A percentile compares a stretch with the other conserved stretches of the same genome.
phyloP scores from a whole-genome alignment of 2,888 invertebrate genomes.

The Pseudococcus viburni region DNA sequence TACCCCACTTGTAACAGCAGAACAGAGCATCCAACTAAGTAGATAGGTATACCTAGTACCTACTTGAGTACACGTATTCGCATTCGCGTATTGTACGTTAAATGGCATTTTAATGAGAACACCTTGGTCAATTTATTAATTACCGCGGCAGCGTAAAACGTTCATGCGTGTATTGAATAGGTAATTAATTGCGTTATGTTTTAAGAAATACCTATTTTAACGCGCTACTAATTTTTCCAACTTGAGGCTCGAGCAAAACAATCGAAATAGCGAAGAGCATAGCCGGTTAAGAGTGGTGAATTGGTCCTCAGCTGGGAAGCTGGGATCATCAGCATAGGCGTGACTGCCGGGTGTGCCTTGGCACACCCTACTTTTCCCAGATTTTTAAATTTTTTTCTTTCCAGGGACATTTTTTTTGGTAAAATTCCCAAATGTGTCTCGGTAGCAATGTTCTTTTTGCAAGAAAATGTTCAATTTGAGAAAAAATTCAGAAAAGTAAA shows the following conservation, averaged over 20 bases:
- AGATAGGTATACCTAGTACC: neutral
- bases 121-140: slow-evolving; percentile 36
- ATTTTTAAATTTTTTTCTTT: no score
- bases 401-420: no score
- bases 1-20: neutral
- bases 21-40: neutral
- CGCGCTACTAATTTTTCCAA: neutral
- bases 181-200: slow-evolving; percentile 11
- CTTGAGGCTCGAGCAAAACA: neutral
- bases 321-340: no score
- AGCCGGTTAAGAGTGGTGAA: no score
- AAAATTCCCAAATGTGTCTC: no score
- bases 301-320: no score
- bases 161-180: slow-evolving; percentile 6
- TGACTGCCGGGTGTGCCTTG: no score
- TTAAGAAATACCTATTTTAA: slow-evolving; percentile 2
- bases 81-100: neutral
- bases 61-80: neutral
- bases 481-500: no score
- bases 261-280: neutral
- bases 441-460: no score
- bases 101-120: slow-evolving; percentile 32
- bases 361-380: no score
- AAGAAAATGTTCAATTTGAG: no score
- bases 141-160: neutral